phyloP scores from a whole-genome alignment of 2,888 invertebrate species.

The Andrena trimmerana region DNA sequence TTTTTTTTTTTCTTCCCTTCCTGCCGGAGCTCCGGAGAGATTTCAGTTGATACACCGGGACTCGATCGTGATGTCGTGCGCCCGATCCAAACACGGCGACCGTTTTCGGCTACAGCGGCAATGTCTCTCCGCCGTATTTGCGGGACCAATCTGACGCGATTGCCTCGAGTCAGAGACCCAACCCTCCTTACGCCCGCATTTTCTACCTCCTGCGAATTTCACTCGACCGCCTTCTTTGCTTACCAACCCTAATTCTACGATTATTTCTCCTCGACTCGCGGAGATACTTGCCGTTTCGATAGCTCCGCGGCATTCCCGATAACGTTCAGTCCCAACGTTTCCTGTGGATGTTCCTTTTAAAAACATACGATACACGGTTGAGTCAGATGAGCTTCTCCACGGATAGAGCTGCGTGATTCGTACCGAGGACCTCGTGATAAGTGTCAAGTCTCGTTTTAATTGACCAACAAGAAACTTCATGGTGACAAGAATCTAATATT shows the following conservation, averaged over 20 bases:
- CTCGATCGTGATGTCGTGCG: slow-evolving; percentile 36
- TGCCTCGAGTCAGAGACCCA: slow-evolving; percentile 73
- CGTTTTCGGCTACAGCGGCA: slow-evolving; percentile 51
- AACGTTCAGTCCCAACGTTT: slow-evolving; percentile 17
- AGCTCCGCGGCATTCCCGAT: slow-evolving; percentile 3
- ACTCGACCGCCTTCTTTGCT: slow-evolving; percentile 55
- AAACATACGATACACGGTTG: slow-evolving; percentile 42
- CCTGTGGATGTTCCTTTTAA: slow-evolving; percentile 29
- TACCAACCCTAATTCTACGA: slow-evolving; percentile 45
- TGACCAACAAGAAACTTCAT: slow-evolving; percentile 10
- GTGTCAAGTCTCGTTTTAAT: slow-evolving; percentile 48
- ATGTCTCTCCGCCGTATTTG: slow-evolving; percentile 48
- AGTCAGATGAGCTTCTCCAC: slow-evolving; percentile 34
- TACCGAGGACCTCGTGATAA: slow-evolving; percentile 55
- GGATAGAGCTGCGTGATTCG: slow-evolving; percentile 43
- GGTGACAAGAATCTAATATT: background rate
- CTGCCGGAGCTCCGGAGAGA: slow-evolving; percentile 43
- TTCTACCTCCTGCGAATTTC: slow-evolving; percentile 71
- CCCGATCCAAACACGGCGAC: slow-evolving; percentile 41
- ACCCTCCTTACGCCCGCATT: slow-evolving; percentile 81
- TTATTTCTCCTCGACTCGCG: slow-evolving; percentile 27
- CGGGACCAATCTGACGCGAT: slow-evolving; percentile 64
- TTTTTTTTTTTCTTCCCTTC: slow-evolving; percentile 60
- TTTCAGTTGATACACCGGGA: slow-evolving; percentile 42
- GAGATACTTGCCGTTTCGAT: slow-evolving; percentile 35